phyloP scores from a whole-genome alignment of 2,113 vertebrate genomes.

The Conger conger region DNA sequence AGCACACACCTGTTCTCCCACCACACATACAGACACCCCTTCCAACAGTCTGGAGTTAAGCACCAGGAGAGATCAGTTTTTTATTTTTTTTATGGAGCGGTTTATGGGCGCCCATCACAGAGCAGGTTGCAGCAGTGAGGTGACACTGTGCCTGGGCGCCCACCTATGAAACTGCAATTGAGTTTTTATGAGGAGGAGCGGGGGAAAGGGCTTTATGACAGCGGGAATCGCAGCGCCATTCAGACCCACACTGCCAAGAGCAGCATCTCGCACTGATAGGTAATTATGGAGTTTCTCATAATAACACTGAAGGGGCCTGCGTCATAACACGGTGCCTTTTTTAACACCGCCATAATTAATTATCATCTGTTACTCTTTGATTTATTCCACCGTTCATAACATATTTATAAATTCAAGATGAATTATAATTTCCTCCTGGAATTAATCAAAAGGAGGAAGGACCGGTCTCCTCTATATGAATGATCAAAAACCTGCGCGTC shows the following conservation, averaged over 20 bases:
- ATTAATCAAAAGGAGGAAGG: conserved; percentile 73
- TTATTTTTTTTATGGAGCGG: conserved; percentile 46
- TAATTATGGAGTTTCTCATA: conserved; percentile 73
- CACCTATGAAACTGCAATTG: conserved; percentile 69
- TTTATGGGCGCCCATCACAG: conserved; percentile 55
- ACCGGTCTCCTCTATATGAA: conserved; percentile 57
- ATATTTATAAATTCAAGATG: conserved; percentile 79
- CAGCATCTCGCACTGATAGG: conserved; percentile 70
- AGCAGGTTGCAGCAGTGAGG: conserved; percentile 55
- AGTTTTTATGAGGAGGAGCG: conserved; percentile 71
- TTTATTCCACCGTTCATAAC: conserved; percentile 77
- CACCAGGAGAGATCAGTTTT: conserved; percentile 64
- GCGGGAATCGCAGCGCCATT: conserved; percentile 53
- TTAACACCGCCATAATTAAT: conserved; percentile 71
- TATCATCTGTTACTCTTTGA: conserved; percentile 74
- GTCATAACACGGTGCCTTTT: conserved; percentile 71
- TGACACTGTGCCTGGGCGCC: conserved; percentile 52
- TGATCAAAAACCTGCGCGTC: conserved; percentile 65
- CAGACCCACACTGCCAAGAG: conserved; percentile 57
- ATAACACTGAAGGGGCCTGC: conserved; percentile 70
- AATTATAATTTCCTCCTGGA: conserved; percentile 78
- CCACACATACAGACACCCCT: not conserved
- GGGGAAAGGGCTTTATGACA: conserved; percentile 70
- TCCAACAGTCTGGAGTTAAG: conserved; percentile 35
- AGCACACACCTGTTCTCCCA: not conserved